These are phyloP conservation scores for Catocala fraxini DNA, from an alignment of 2,888 invertebrate genomes.

Conservation along the genomic window DNA sequence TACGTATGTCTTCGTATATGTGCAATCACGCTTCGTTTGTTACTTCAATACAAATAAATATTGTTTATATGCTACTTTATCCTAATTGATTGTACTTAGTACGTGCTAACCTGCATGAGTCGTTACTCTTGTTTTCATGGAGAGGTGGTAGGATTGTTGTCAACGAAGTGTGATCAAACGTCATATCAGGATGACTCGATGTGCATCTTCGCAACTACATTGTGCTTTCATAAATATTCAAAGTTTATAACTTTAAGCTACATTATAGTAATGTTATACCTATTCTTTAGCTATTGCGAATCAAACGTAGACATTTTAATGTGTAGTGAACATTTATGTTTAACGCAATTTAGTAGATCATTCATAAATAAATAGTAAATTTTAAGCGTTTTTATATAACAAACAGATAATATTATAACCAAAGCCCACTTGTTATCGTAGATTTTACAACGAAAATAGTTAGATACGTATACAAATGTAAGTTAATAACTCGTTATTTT, in stretches of 20 bases:
- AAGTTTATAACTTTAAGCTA: constrained; percentile 42
- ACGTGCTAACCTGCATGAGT: constrained; percentile 15
- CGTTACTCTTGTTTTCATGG: constrained; percentile 28
- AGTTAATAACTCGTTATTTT: constrained; percentile 56
- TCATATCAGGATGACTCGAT: constrained; percentile 67
- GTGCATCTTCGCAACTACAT: constrained; percentile 57
- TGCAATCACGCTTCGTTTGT: constrained; percentile 45
- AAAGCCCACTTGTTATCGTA: constrained; percentile 76
- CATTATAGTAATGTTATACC: constrained; percentile 48
- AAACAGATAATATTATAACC: constrained; percentile 55
- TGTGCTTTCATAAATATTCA: constrained; percentile 60
- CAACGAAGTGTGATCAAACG: constrained; percentile 61
- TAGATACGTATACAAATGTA: constrained; percentile 69
- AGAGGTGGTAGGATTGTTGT: constrained; percentile 37
- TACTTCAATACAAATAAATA: constrained; percentile 32
- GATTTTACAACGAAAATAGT: constrained; percentile 84
- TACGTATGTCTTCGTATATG: constrained; percentile 55
- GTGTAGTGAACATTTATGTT: constrained; percentile 61
- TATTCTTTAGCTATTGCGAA: constrained; percentile 64
- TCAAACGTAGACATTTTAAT: constrained; percentile 62
- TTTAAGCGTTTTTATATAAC: constrained; percentile 58
- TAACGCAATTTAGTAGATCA: constrained; percentile 51
- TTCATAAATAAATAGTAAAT: constrained; percentile 49
- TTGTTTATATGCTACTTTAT: constrained; percentile 27
- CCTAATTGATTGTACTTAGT: constrained; percentile 24